A percentile compares a stretch with the other conserved stretches of the same genome.
Evolutionary conservation across 2,888 invertebrate genomes (phyloP).

Genomic region (Catocala sponsa): DNA sequence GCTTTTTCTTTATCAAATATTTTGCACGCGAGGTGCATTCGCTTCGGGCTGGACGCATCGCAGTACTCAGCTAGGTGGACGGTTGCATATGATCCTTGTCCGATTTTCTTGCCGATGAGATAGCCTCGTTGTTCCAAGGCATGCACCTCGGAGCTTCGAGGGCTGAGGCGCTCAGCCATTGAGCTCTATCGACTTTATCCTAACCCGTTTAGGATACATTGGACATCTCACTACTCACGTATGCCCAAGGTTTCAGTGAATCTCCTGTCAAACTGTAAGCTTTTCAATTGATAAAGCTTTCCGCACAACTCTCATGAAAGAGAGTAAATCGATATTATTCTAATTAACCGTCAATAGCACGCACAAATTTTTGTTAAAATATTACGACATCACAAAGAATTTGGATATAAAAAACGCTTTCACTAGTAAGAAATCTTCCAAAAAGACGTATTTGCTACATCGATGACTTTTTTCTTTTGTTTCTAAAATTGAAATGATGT

Average conservation of each 20-base stretch:
- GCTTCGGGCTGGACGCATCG: constrained; percentile 91
- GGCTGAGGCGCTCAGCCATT: constrained; percentile 92
- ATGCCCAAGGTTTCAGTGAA: constrained; percentile 76
- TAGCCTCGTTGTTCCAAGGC: constrained; percentile 95
- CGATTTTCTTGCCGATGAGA: constrained; percentile 95
- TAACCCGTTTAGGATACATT: constrained; percentile 88
- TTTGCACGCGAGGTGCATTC: constrained; percentile 95
- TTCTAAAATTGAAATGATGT: constrained; percentile 80
- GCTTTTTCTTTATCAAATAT: constrained; percentile 97
- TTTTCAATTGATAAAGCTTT: constrained; percentile 70
- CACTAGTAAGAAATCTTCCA: constrained; percentile 82
- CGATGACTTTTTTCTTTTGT: constrained; percentile 84
- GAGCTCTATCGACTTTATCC: constrained; percentile 86
- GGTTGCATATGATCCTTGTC: constrained; percentile 96
- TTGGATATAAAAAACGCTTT: constrained; percentile 87
- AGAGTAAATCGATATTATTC: constrained; percentile 70
- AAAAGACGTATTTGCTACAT: constrained; percentile 86
- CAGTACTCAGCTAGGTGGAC: constrained; percentile 95
- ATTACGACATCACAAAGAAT: constrained; percentile 88
- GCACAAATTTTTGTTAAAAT: constrained; percentile 84
- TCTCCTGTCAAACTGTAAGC: constrained; percentile 79
- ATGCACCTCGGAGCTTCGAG: constrained; percentile 94
- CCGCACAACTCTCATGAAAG: constrained; percentile 80
- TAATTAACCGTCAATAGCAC: constrained; percentile 72
- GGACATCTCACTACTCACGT: constrained; percentile 85